Evolutionary conservation across 2,797 vertebrate genomes (phyloP).

Genomic region (Sebastes matsubarae): DNA sequence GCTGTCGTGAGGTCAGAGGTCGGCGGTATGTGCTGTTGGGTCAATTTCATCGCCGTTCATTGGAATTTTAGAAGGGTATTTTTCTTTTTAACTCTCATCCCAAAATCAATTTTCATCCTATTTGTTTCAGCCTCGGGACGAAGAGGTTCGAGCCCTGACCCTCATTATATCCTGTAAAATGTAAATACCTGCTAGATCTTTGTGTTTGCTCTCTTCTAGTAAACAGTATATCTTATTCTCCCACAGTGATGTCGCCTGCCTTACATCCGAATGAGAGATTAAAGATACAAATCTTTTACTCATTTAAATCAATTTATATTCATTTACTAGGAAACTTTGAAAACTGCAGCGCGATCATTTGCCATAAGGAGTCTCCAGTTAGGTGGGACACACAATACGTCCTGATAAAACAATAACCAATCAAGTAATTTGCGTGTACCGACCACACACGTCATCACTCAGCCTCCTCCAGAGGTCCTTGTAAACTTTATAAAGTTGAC

Average conservation of each 20-base stretch:
- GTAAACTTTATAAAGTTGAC: conserved; percentile 26
- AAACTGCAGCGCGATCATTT: not conserved
- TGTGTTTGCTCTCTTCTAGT: not conserved
- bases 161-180: not conserved
- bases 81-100: too few species aligned
- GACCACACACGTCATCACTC: conserved; percentile 21
- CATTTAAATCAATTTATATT: not conserved
- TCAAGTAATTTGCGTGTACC: conserved; percentile 32
- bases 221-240: not conserved
- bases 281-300: not conserved
- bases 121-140: too few species aligned
- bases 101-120: too few species aligned
- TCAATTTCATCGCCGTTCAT: too few species aligned
- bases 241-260: not conserved
- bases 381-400: conserved; percentile 2
- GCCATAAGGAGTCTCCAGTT: not conserved
- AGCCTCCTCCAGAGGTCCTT: conserved; percentile 14
- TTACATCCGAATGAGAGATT: not conserved
- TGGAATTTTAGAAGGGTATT: too few species aligned
- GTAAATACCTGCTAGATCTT: not conserved
- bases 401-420: conserved; percentile 60
- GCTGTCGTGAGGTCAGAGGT: too few species aligned
- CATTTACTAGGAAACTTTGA: not conserved
- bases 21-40: too few species aligned
- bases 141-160: too few species aligned